Evolutionary conservation across 2,797 vertebrate genomes (phyloP), one percentile per base, ranked within the genome.

Genomic region (Miichthys miiuy): DNA sequence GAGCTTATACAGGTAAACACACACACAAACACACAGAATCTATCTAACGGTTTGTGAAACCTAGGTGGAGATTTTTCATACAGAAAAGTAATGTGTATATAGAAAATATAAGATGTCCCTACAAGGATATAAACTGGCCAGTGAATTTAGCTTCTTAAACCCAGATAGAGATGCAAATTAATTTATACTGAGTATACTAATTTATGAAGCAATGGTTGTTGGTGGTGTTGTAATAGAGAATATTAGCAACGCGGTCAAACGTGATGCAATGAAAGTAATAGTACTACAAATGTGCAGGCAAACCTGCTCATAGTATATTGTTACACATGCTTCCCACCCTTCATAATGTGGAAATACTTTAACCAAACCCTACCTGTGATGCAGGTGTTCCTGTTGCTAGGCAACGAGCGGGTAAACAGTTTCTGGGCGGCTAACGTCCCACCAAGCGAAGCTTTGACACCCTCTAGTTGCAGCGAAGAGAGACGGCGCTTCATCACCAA

Each of bases 401-500:
- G 96, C 18, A 99, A 99, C 2, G 82, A 91, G 0, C 91, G 93
- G 1, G 95, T 95, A 12, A 99, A 98, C 92, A 90, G 70, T 64
- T 99, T 99, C 89, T 99, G 98, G 98, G 98, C 97, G 0, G 97
- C 97, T 23, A 99, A 98, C 0, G 91, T 99, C 5, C 98, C 98
- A 0, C 97, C 97, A 6, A 99, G 98, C 5, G 98, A 99, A 81
- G 96, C 96, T 25, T 89, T 99, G 81, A 25, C 71, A 0, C 84
- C 95, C 3, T 66, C 54, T 12, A 98, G 97, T 75, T 71, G 94
- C 90, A 96, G 94, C 2, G 87, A 88, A 12, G 96, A 97, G 1
- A 88, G 98, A 34, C 88, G 95, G 0, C 86, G 77, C 41, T 97
- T 97, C 90, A 95, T 99, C 75, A 71, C 74, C 0, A 96, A 97